Conservation (phyloP, 2,113 vertebrate genomes). For the Paramisgurnus dabryanus region DNA sequence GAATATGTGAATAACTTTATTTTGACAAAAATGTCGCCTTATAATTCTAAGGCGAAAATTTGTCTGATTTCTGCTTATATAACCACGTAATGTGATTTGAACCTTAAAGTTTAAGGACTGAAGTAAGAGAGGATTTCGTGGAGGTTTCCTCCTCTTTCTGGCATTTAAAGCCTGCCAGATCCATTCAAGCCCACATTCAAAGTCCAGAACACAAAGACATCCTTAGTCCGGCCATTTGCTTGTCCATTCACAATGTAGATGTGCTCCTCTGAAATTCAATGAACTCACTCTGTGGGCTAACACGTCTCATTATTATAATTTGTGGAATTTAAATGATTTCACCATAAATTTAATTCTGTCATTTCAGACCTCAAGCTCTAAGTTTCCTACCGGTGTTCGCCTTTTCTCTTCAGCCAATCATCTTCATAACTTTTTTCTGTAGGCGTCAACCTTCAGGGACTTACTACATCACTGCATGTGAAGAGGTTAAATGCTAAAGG, state of each 20-base stretch:
- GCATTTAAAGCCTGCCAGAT: conserved; percentile 50
- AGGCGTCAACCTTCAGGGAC: not conserved
- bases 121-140: not conserved
- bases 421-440: not conserved
- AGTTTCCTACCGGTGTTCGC: not conserved
- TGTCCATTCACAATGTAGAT: conserved; percentile 15
- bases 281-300: conserved; percentile 3
- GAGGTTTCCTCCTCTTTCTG: not conserved
- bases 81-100: too few relatives aligned
- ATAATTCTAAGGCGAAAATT: too few relatives aligned
- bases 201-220: conserved; percentile 30
- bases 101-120: too few relatives aligned
- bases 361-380: too few relatives aligned
- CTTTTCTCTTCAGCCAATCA: not conserved
- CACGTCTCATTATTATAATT: conserved; percentile 24
- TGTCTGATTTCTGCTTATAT: too few relatives aligned
- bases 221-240: conserved; percentile 6
- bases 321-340: not conserved
- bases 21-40: too few relatives aligned
- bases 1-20: too few relatives aligned
- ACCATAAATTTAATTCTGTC: not conserved
- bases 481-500: not conserved
- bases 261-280: conserved; percentile 6
- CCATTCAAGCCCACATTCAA: conserved; percentile 42
- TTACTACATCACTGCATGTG: not conserved